Evolutionary conservation across 2,888 invertebrate genomes (phyloP), one percentile per base, ranked within the genome.

Genomic region (Penaeus monodon): DNA sequence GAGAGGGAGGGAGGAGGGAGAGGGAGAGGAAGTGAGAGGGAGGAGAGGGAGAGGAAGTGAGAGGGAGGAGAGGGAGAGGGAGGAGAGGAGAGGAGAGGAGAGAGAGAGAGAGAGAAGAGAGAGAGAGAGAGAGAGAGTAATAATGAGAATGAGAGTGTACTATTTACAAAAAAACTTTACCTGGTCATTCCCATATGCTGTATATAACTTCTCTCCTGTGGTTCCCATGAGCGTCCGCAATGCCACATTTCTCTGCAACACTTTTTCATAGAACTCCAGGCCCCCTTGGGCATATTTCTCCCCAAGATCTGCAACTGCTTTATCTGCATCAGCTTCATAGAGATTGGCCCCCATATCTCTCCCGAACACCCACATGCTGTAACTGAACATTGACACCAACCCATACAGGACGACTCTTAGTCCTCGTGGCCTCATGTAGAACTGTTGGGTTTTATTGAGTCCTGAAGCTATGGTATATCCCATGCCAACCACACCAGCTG

Each of bases 181-280:
- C 85, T 85, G 68, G 27, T 88, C 85, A 79, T 88, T 88, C 24
- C 88, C 88, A 78, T 73, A 81, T n/a, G 74, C 82, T 12, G 88
- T 85, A 44, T 78, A 88, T 1, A 74, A 8, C 8, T 65, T 66
- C 22, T 82, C 82, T 6, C 88, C 88, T 7, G 73, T 63, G 20
- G 64, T 33, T 29, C 76, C 83, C 70, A 85, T 81, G 8, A 88
- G 83, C 12, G 49, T 24, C 29, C 83, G n/a, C n/a, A 88, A 74
- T 10, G 85, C 82, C 22, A 82, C 49, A 74, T 88, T 88, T 65
- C 85, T 79, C 66, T 82, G 78, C 64, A 88, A 74, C 6, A 88
- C 38, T 57, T 85, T 85, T 49, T 82, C 79, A 57, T 88, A 88
- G 29, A 77, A 88, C 33, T 88, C 88, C 20, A 88, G 44, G 8